Percentiles rank a stretch among this genome's conserved stretches.
These are phyloP conservation scores for Papilio xuthus DNA, from an alignment of 1,140 invertebrate genomes.

Conservation along the genomic window DNA sequence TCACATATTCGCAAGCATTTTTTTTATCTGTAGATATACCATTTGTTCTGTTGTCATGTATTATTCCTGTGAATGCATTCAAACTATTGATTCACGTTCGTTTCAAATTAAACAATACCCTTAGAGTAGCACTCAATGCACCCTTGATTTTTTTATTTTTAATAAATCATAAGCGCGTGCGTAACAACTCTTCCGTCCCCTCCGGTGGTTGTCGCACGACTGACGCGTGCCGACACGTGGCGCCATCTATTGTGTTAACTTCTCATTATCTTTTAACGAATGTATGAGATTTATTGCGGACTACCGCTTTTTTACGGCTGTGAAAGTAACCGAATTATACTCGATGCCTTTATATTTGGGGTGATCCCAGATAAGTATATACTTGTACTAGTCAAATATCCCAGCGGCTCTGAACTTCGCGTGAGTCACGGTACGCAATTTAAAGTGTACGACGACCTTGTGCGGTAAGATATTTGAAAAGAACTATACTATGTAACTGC, in stretches of 20 bases:
- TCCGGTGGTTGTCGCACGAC: conserved; percentile 55
- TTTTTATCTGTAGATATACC: background rate
- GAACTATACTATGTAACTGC: too few species aligned
- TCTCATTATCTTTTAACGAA: conserved; percentile 59
- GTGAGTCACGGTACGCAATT: too few species aligned
- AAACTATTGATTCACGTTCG: conserved; percentile 18
- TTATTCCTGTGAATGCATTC: background rate
- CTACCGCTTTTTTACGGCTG: conserved; percentile 23
- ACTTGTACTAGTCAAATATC: background rate
- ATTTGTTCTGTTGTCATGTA: background rate
- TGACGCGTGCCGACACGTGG: conserved; percentile 66
- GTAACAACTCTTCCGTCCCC: conserved; percentile 54
- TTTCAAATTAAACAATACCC: conserved; percentile 31
- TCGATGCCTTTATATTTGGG: background rate
- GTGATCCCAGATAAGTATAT: background rate
- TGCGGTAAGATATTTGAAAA: too few species aligned
- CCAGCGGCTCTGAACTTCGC: too few species aligned
- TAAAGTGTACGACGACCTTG: too few species aligned
- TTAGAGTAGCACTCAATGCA: conserved; percentile 40
- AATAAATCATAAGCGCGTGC: conserved; percentile 45
- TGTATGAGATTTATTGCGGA: conserved; percentile 31
- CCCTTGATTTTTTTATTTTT: conserved; percentile 50
- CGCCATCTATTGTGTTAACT: conserved; percentile 63
- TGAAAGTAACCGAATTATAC: background rate
- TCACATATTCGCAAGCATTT: too few species aligned